These are phyloP conservation scores for Novumbra hubbsi DNA, from an alignment of 2,797 vertebrate genomes.

Conservation along the genomic window DNA sequence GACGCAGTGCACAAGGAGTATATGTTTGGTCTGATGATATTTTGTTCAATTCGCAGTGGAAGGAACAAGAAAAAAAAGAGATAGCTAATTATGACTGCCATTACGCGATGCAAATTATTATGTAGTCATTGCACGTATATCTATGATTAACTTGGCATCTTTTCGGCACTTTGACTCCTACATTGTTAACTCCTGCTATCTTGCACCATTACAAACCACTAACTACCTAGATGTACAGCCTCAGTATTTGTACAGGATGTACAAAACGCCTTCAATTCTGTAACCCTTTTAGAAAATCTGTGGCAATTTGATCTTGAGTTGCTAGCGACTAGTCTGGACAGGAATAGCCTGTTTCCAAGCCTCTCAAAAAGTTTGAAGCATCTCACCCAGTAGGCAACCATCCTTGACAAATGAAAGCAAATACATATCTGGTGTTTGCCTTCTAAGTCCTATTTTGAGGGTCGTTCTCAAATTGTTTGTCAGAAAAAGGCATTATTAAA, in stretches of 20 bases:
- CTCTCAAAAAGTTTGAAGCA: neutral
- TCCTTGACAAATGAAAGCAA: slow-evolving; percentile 5
- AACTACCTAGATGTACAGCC: neutral
- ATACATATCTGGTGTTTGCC: slow-evolving; percentile 7
- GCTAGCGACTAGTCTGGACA: neutral
- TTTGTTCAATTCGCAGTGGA: neutral
- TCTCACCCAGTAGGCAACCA: neutral
- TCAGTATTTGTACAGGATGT: neutral
- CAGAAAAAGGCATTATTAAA: neutral
- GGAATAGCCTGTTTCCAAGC: neutral
- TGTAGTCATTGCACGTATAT: neutral
- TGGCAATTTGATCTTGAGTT: neutral
- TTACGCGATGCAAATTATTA: neutral
- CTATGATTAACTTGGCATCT: neutral
- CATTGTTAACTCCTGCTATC: neutral
- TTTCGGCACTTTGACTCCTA: neutral
- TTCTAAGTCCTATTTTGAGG: slow-evolving; percentile 5
- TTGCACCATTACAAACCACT: neutral
- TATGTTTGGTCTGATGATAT: neutral
- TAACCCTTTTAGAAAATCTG: neutral
- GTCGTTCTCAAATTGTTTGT: neutral
- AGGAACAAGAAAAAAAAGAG: neutral
- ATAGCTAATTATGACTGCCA: neutral
- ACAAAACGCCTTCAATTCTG: neutral
- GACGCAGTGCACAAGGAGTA: neutral